A percentile compares a stretch with the other conserved stretches of the same genome.
Evolutionary conservation across 2,113 vertebrate genomes (phyloP).

Genomic region (Odontesthes bonariensis): DNA sequence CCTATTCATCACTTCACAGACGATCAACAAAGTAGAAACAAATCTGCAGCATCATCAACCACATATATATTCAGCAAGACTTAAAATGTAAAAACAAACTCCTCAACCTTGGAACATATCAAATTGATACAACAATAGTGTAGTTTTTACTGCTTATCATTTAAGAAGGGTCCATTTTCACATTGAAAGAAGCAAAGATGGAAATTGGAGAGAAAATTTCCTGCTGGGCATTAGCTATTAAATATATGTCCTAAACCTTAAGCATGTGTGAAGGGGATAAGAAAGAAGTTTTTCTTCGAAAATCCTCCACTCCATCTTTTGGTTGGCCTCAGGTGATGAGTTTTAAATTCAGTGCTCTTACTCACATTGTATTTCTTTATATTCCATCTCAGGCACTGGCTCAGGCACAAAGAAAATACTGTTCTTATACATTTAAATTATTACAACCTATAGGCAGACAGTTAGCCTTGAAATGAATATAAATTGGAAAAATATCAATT

Average conservation of each 20-base stretch:
- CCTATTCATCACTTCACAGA: neutral
- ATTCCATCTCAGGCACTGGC: conserved; percentile 27
- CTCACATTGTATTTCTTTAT: conserved; percentile 11
- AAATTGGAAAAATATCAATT: conserved; percentile 32
- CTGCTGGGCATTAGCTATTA: conserved; percentile 3
- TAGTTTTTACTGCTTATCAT: neutral
- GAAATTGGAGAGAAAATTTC: neutral
- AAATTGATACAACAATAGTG: neutral
- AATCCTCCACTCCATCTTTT: conserved; percentile 13
- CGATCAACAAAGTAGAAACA: neutral
- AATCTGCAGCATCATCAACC: neutral
- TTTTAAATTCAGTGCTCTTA: conserved; percentile 28
- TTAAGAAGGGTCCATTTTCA: conserved; percentile 1
- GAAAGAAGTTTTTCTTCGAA: conserved; percentile 18
- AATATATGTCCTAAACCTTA: conserved; percentile 9
- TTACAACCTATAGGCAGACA: conserved; percentile 8
- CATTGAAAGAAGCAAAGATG: neutral
- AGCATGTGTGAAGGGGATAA: conserved; percentile 7
- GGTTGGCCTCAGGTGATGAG: conserved; percentile 10
- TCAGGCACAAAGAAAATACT: neutral
- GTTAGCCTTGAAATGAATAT: conserved; percentile 29
- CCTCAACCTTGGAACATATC: neutral
- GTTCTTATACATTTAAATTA: conserved; percentile 21
- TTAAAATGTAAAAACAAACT: neutral
- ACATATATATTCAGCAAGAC: neutral